Evolutionary conservation across 2,888 invertebrate genomes (phyloP), one percentile per base, ranked within the genome.

Genomic region (Troides oblongomaculatus): DNA sequence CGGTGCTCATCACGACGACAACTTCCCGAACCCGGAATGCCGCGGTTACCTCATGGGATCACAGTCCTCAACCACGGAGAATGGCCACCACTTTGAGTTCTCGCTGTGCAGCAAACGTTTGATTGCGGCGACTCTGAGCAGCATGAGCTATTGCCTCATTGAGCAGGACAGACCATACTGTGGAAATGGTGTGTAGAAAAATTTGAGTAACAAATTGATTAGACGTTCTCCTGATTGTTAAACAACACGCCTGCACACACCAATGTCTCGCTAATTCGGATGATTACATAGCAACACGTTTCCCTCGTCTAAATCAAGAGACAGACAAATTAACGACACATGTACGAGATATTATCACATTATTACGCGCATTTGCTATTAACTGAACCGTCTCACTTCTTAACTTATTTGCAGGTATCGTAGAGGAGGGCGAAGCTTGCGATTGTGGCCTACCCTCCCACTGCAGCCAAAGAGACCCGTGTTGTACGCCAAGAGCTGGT

Each of bases 351-450:
- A 30, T 30, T 5, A 30, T 30, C 2, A 30, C 30, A 30, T 30
- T 30, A 30, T 30, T 30, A 30, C 30, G 3, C 3, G 30, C 30
- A 30, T 5, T 30, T 30, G 3, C 30, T 30, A 3, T 30, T 5
- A 30, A 30, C 30, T 30, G 30, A 3, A 30, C 30, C 30, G 0
- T 30, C 30, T 30, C 30, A 30, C 3, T 5, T 30, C 30, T 30
- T 50, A 50, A 50, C 39, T 50, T 14, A 14, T 50, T 50, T 50
- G 14, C n/a, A 93, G 93, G 93, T 30, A 94, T 96, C 70, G 94
- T 94, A 0, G 96, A 96, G 79, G 91, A 93, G 10, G 94, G 93
- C 0, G 96, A 96, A 82, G 93, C 95, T 56, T 96, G 96, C 79
- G 96, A 96, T 84, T 94, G 94, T 76, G 94, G 94, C 0, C 93